Evolutionary conservation across 2,113 vertebrate genomes (phyloP).

Genomic region (Cryptoleucopteryx plumbea): DNA sequence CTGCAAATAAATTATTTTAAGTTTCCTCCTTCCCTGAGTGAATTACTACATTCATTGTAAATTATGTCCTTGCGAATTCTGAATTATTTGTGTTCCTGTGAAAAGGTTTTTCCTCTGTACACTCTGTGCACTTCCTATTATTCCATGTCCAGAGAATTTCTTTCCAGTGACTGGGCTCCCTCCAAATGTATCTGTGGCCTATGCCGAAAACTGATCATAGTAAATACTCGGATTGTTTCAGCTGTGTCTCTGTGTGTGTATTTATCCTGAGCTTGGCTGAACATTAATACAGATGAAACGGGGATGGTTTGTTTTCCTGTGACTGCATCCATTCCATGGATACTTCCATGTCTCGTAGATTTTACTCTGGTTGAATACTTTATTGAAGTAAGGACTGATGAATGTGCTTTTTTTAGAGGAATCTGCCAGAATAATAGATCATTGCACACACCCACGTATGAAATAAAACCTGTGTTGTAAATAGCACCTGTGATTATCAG

Average conservation of each 20-base stretch:
- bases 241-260: background rate
- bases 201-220: background rate
- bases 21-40: background rate
- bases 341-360: background rate
- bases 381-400: background rate
- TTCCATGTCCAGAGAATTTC: background rate
- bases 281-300: background rate
- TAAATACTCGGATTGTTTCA: background rate
- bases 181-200: background rate
- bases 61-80: background rate
- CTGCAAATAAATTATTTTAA: slow-evolving; percentile 5
- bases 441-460: background rate
- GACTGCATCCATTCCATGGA: background rate
- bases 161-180: background rate
- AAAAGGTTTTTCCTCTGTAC: background rate
- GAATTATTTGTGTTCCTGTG: background rate
- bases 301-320: background rate
- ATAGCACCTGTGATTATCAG: slow-evolving; percentile 10
- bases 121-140: background rate
- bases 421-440: background rate
- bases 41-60: background rate
- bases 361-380: background rate
- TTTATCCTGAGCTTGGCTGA: background rate
- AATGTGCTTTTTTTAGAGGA: background rate
- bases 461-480: background rate